These are phyloP conservation scores for Fopius arisanus DNA, from an alignment of 1,140 invertebrate species.

Conservation along the genomic window DNA sequence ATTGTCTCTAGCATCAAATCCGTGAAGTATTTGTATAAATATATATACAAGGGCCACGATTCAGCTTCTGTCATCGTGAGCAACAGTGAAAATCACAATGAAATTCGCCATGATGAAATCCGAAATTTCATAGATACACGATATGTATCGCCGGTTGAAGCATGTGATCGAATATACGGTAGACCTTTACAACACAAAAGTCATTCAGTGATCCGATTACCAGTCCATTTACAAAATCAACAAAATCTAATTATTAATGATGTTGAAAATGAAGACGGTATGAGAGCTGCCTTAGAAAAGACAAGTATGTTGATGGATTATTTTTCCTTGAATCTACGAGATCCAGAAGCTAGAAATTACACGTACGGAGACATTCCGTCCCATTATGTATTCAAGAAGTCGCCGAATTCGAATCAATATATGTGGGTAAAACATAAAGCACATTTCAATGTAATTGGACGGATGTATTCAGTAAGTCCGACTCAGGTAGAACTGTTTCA, in stretches of 20 bases:
- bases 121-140: not conserved
- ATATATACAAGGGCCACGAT: not conserved
- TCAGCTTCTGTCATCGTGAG: not conserved
- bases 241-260: not conserved
- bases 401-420: not conserved
- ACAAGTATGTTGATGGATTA: too few relatives aligned
- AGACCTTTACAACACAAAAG: conserved; percentile 7
- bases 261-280: too few relatives aligned
- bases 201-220: not conserved
- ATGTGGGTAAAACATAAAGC: not conserved
- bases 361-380: not conserved
- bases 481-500: conserved; percentile 31
- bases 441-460: too few relatives aligned
- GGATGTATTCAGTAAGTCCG: conserved; percentile 25
- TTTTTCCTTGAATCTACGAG: too few relatives aligned
- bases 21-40: not conserved
- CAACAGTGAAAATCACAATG: not conserved
- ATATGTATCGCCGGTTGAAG: too few relatives aligned
- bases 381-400: conserved; percentile 2
- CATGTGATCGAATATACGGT: not conserved
- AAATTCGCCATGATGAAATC: not conserved
- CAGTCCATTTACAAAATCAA: conserved; percentile 12
- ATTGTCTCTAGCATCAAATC: not conserved
- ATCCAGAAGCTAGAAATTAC: not conserved
- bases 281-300: too few relatives aligned